Evolutionary conservation across 2,888 invertebrate species (phyloP), one percentile per base, ranked within the genome.

Genomic region (Rhimphoctona megacephalus): DNA sequence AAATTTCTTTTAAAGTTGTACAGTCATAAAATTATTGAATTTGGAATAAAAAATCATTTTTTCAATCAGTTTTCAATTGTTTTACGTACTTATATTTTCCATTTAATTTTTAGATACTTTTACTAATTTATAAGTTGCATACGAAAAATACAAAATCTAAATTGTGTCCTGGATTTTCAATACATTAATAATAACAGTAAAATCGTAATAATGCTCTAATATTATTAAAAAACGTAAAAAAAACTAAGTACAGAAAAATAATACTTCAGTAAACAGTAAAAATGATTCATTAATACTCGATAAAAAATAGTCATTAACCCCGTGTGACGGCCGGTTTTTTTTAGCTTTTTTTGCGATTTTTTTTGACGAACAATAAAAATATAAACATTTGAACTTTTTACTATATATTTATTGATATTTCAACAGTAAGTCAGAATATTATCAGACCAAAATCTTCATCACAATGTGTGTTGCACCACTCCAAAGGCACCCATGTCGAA

Each of bases 1-100:
- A 43, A 61, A 30, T 61, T 79, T 69, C 49, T 57, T 73, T 36
- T 25, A 43, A 43, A 5, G 6, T 19, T 17, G 22, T 76, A 36
- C n/a, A 19, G 25, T 57, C 14, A 57, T 33, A 11, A 36, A 36
- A n/a, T 22, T 54, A 0, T 54, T 22, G 22, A 9, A 22, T 54
- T 54, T 22, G 22, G 22, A 54, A 54, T 54, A 11, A 22, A 54
- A 54, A 54, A 22, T 2, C 3, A 54, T n/a, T 22, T 54, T 22
- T 54, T 22, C 3, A 54, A 22, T 22, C 8, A 22, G 9, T 22
- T 22, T 54, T 54, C 11, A 0, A 22, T 54, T 22, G n/a, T 22
- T 4, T 22, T 22, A 9, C 3, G 8, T 54, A 9, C 9, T 11
- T 9, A 22, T 3, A 22, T 22, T 54, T 54, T 33, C 5, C 5